Evolutionary conservation across 2,797 vertebrate genomes (phyloP), one percentile per base, ranked within the genome.

Genomic region (Chrosomus eos): DNA sequence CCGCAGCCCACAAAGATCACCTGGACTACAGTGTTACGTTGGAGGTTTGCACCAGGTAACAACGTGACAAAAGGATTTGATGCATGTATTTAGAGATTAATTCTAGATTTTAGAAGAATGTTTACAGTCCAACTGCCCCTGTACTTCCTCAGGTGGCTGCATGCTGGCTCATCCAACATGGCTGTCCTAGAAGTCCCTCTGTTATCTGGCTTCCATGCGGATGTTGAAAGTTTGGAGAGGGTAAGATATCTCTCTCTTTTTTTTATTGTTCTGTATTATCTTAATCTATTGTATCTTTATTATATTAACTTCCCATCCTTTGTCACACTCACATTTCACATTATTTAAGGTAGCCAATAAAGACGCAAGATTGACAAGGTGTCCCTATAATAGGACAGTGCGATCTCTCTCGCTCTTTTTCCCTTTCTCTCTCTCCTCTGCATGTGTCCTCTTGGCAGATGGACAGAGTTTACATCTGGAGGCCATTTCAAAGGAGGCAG

Each of bases 81-180:
- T 40, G 14, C 4, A 77, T 14, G 10, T 55, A 11, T 36, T 55
- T 75, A 16, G 21, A 4, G 7, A 23, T 48, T 66, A 40, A 67
- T 79, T 36, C 7, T 36, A 18, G 18, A 45, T 78, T 45, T 62
- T 48, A 19, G 19, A 31, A 66, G 18, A 4, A 28, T 26, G 38
- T 40, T 83, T 80, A 38, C 21, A 13, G 2, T 40, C 7, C 70
- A 53, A 38, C 16, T 77, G n/a, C 11, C 21, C 11, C 18, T 55
- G 38, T 64, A 64, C 79, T n/a, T 70, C 28, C 66, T 82, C 85
- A 98, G 97, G 86, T 99, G 97, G 97, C 95, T 98, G 70, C 97
- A 98, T 80, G 94, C 95, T 8, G 97, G 97, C 38, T 97, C 97
- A n/a, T 98, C 97, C 72, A 98, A 98, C 92, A 98, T 98, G 97